A percentile compares a stretch with the other conserved stretches of the same genome.
These are phyloP conservation scores for Lacanobia oleracea DNA, from an alignment of 2,888 invertebrate species.

Conservation along the genomic window DNA sequence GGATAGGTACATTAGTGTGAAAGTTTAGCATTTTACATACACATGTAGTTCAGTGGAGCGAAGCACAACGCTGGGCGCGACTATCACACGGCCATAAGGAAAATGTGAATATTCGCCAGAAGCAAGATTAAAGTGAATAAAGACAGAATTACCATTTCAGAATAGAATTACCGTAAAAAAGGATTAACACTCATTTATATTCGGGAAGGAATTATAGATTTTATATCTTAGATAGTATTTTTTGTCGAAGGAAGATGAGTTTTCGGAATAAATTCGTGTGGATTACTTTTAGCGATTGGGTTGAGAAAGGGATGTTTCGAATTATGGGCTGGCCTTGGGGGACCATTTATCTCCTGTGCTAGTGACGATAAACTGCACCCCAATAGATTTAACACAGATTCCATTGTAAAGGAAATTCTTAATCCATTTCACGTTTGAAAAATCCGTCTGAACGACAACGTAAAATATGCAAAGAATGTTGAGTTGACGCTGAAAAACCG, in stretches of 20 bases:
- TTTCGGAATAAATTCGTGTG: slow-evolving; percentile 45
- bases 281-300: slow-evolving; percentile 48
- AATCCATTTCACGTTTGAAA: background rate
- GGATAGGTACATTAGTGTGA: slow-evolving; percentile 41
- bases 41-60: slow-evolving; percentile 37
- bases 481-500: background rate
- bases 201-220: slow-evolving; percentile 40
- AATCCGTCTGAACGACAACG: background rate
- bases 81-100: slow-evolving; percentile 16
- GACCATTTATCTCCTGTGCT: background rate
- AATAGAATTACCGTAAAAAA: slow-evolving; percentile 43
- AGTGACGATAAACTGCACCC: background rate
- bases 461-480: no score
- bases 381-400: background rate
- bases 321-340: slow-evolving; percentile 15
- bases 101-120: slow-evolving; percentile 26
- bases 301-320: slow-evolving; percentile 26
- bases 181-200: slow-evolving; percentile 48
- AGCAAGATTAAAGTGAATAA: slow-evolving; percentile 39
- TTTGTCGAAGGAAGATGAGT: slow-evolving; percentile 23
- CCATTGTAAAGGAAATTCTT: background rate
- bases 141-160: slow-evolving; percentile 45
- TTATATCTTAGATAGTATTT: slow-evolving; percentile 43
- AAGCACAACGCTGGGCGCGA: background rate
- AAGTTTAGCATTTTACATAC: slow-evolving; percentile 55